These are phyloP conservation scores for Zingel zingel DNA, from an alignment of 2,113 vertebrate genomes.

Conservation along the genomic window DNA sequence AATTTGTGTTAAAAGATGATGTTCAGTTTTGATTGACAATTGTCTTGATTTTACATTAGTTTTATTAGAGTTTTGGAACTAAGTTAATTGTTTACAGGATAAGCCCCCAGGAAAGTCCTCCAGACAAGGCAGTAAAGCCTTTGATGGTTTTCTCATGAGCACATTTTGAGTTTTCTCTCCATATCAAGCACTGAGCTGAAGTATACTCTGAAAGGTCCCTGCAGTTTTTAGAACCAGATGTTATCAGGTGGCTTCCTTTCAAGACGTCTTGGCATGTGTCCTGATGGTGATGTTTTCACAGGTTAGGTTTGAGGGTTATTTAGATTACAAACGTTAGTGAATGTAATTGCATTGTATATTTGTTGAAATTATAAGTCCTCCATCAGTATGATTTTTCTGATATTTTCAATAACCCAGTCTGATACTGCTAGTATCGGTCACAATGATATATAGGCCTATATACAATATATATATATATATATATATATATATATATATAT, in stretches of 20 bases:
- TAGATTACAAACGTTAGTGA: neutral
- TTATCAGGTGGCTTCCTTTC: neutral
- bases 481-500: too few species aligned
- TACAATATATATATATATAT: too few species aligned
- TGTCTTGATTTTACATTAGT: neutral
- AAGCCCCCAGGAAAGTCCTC: neutral
- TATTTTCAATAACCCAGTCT: neutral
- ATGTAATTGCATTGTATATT: neutral
- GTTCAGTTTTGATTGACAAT: neutral
- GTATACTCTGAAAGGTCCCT: neutral
- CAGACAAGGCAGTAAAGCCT: neutral
- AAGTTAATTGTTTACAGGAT: neutral
- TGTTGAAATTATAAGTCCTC: neutral
- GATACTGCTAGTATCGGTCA: neutral
- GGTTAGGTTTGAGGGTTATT: neutral
- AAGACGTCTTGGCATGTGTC: conserved; percentile 1
- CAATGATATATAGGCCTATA: too few species aligned
- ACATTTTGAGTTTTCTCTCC: neutral
- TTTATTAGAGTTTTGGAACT: neutral
- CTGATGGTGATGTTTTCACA: neutral
- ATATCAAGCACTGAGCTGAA: neutral
- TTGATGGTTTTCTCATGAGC: neutral
- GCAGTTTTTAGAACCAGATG: neutral
- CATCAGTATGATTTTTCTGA: neutral
- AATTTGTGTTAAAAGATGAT: neutral